A percentile compares a stretch with the other conserved stretches of the same genome.
Conservation (phyloP, 92 coral and sea anemone species). For the Metridium senile region DNA sequence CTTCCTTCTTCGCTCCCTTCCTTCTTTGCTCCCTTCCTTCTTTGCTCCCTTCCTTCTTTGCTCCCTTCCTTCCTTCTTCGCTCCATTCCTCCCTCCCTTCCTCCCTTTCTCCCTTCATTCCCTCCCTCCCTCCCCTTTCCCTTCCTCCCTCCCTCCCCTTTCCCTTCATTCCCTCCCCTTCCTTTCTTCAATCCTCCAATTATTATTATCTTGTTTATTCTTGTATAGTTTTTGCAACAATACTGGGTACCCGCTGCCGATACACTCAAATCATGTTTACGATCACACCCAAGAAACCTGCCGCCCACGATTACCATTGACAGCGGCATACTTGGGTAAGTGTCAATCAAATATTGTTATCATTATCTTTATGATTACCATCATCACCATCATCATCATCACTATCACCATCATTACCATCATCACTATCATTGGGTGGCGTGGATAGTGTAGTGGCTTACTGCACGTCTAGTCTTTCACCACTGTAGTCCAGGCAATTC, state of each 20-base stretch:
- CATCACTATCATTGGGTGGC: no score
- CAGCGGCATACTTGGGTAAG: conserved; percentile 89
- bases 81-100: background rate
- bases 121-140: background rate
- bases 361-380: background rate
- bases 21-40: no score
- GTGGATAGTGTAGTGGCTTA: no score
- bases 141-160: background rate
- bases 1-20: no score
- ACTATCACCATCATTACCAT: background rate
- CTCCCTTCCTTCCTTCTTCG: no score
- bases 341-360: background rate
- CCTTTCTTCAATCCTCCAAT: background rate
- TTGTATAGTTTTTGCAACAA: conserved; percentile 67
- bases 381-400: background rate
- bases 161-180: background rate
- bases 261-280: conserved; percentile 76
- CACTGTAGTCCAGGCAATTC: no score
- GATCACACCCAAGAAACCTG: conserved; percentile 93
- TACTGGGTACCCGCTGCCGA: conserved; percentile 89
- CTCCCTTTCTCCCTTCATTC: background rate
- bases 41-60: no score
- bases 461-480: no score
- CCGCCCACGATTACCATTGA: conserved; percentile 84
- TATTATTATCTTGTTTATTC: background rate